A percentile compares a stretch with the other conserved stretches of the same genome.
These are phyloP conservation scores for Panthera leo DNA, from an alignment of 2,113 vertebrate species.

Conservation along the genomic window DNA sequence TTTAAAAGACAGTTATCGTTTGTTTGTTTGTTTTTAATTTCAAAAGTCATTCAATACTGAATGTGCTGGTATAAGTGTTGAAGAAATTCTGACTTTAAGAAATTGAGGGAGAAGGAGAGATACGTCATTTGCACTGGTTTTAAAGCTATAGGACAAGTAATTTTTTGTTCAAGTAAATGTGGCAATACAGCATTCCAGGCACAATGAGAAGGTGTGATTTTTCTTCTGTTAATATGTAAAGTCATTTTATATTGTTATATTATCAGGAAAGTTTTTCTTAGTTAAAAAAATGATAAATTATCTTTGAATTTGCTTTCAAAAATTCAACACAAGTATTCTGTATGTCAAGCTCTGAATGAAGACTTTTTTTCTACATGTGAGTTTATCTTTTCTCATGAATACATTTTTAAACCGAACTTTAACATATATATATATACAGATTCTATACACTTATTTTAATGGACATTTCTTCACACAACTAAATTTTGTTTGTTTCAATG, in stretches of 20 bases:
- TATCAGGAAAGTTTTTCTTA: background rate
- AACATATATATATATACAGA: background rate
- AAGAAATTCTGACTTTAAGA: background rate
- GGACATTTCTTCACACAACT: background rate
- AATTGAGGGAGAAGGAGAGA: background rate
- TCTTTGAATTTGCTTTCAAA: constrained; percentile 12
- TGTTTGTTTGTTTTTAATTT: background rate
- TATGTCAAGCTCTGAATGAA: constrained; percentile 9
- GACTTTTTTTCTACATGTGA: background rate
- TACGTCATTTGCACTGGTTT: background rate
- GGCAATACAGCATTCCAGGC: background rate
- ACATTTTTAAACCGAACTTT: constrained; percentile 11
- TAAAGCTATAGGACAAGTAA: background rate
- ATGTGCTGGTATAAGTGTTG: background rate
- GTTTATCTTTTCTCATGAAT: background rate
- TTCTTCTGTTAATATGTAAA: background rate
- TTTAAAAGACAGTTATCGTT: background rate
- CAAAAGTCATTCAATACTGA: background rate
- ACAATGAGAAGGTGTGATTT: background rate
- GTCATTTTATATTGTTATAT: background rate
- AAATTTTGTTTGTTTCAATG: constrained; percentile 25
- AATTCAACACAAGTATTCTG: constrained; percentile 21
- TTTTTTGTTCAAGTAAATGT: background rate
- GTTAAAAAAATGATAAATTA: background rate
- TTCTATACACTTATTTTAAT: constrained; percentile 10